Percentiles rank a stretch among this genome's conserved stretches.
Conservation (phyloP, 2,113 vertebrate genomes). For the Callocephalon fimbriatum region DNA sequence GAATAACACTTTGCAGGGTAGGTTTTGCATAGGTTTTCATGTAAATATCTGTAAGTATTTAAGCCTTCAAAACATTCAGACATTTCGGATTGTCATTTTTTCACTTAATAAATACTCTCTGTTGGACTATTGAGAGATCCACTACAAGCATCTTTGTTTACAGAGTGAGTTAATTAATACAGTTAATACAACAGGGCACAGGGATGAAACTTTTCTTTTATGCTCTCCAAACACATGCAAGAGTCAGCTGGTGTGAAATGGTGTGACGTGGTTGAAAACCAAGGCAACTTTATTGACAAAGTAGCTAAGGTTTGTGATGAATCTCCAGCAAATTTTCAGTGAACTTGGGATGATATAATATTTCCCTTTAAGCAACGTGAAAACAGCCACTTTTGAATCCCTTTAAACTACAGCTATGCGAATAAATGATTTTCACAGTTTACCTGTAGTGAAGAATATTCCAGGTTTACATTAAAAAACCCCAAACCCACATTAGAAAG, state of each 20-base stretch:
- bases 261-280: neutral
- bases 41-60: constrained; percentile 21
- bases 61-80: constrained; percentile 2
- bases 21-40: neutral
- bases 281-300: neutral
- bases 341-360: neutral
- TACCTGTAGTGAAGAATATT: neutral
- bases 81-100: neutral
- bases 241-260: neutral
- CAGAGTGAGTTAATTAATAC: neutral
- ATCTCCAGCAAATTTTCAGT: neutral
- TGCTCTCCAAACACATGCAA: neutral
- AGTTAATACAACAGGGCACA: neutral
- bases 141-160: constrained; percentile 25
- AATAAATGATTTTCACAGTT: neutral
- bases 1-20: neutral
- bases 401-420: neutral
- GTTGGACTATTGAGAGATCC: neutral
- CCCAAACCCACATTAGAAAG: neutral
- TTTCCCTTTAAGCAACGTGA: neutral
- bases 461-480: neutral
- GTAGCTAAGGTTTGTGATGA: neutral
- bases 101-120: constrained; percentile 10
- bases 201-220: neutral
- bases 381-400: neutral